Base-by-base conservation (phyloP, 2,888 invertebrate genomes). In the Stramonita haemastoma region DNA sequence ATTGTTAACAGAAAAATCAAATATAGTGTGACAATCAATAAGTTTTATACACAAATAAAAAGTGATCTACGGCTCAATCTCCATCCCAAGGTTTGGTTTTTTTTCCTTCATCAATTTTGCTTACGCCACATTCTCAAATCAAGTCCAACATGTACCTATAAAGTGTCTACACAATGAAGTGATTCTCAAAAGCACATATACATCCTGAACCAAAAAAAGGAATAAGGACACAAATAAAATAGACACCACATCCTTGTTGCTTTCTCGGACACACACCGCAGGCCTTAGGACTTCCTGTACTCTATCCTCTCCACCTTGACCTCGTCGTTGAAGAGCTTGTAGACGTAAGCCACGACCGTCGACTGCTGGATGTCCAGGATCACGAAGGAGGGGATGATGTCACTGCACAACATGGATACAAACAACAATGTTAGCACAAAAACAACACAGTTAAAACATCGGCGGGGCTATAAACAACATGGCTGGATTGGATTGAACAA, bases 221-320 rank as follows among this genome's bases (percentile, higher is more conserved):
- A 8, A 46, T 46, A 46, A 46, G 2, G 46, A 46, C 46, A 46
- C 46, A 46, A 86, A 8, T 29, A 60, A 46, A 46, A 46, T 46
- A 46, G 46, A 46, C 46, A 46, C 66, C 46, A 46, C 66, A 26
- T 26, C 66, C 17, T 26, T 66, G 15, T 87, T 29, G 19, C 29
- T 46, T 79, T 34, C n/a, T 36, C 79, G 34, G 13, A 70, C 46
- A 46, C 81, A 36, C 26, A n/a, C n/a, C n/a, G n/a, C n/a, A 26
- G 8, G 46, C 26, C 29, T 89, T 92, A 93, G 56, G 91, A 91
- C 90, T 95, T 95, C 91, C 93, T 94, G 96, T 98, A 99, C 96
- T 99, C 99, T 95, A 99, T 99, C 96, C 99, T 97, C 96, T 99
- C 99, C 2, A 99, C 99, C 97, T 99, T 99, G n/a, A 99, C 99